Evolutionary conservation across 2,888 invertebrate genomes (phyloP).

Genomic region (Drosophila subquinaria): DNA sequence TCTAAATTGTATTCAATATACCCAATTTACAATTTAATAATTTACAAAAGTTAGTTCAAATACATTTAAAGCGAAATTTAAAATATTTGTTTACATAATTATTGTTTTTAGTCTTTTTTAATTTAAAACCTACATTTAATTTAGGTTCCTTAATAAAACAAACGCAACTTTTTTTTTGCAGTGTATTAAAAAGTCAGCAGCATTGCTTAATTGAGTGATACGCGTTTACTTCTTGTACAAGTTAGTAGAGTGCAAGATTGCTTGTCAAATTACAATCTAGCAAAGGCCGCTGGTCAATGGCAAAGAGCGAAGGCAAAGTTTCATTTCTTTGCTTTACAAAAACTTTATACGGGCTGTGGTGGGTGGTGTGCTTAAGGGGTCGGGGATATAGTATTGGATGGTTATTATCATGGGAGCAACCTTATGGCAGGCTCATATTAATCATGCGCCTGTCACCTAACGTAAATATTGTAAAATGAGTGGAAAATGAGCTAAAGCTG

Average conservation of each 20-base stretch:
- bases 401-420: constrained; percentile 50
- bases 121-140: background rate
- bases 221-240: constrained; percentile 8
- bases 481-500: constrained; percentile 61
- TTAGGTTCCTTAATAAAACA: background rate
- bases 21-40: background rate
- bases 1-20: background rate
- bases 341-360: constrained; percentile 47
- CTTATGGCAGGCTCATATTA: constrained; percentile 64
- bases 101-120: background rate
- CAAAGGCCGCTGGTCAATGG: constrained; percentile 57
- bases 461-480: constrained; percentile 73
- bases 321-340: constrained; percentile 51
- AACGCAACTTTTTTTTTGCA: background rate
- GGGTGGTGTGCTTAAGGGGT: background rate
- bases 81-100: background rate
- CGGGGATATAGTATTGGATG: constrained; percentile 18
- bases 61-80: background rate
- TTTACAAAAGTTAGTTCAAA: too few relatives aligned
- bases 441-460: constrained; percentile 78
- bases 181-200: constrained; percentile 17
- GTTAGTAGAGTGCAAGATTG: constrained; percentile 24
- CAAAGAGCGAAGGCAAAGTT: constrained; percentile 55
- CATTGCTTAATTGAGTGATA: background rate
- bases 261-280: constrained; percentile 59